These are phyloP conservation scores for Channa maculata DNA, from an alignment of 2,113 vertebrate species.

Conservation along the genomic window DNA sequence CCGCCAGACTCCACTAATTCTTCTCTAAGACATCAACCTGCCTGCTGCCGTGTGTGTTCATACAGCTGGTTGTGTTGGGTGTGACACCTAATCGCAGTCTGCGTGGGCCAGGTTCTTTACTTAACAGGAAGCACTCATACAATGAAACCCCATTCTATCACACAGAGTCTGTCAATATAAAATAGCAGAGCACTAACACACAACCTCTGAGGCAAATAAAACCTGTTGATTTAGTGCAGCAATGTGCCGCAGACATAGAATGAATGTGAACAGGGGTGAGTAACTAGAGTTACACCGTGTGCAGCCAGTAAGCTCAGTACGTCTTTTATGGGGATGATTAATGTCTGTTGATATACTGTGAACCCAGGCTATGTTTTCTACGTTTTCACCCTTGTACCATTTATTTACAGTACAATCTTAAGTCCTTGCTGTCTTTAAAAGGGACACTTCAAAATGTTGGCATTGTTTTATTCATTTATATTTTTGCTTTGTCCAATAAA, in stretches of 20 bases:
- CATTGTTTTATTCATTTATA: too few relatives aligned
- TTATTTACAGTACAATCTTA: too few relatives aligned
- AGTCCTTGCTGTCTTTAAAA: too few relatives aligned
- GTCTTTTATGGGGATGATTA: slow-evolving; percentile 7
- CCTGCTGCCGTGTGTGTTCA: slow-evolving; percentile 4
- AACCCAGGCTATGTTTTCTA: too few relatives aligned
- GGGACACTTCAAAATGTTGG: too few relatives aligned
- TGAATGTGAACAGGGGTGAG: slow-evolving; percentile 7
- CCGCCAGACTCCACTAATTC: not conserved
- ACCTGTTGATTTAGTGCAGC: slow-evolving; percentile 37
- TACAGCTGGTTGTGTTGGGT: slow-evolving; percentile 9
- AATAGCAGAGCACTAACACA: slow-evolving; percentile 25
- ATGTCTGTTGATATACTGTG: slow-evolving; percentile 23
- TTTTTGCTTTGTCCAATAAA: too few relatives aligned
- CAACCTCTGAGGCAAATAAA: slow-evolving; percentile 48
- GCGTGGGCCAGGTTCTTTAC: slow-evolving; percentile 27
- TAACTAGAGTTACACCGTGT: not conserved
- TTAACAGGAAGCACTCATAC: slow-evolving; percentile 30
- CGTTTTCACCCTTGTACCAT: too few relatives aligned
- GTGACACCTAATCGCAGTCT: slow-evolving; percentile 26
- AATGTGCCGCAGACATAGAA: slow-evolving; percentile 22
- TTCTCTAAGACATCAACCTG: slow-evolving; percentile 6
- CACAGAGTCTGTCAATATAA: slow-evolving; percentile 29
- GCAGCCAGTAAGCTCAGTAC: slow-evolving; percentile 8
- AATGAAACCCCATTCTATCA: slow-evolving; percentile 50